phyloP scores from a whole-genome alignment of 2,113 vertebrate species.

The Pteronura brasiliensis region DNA sequence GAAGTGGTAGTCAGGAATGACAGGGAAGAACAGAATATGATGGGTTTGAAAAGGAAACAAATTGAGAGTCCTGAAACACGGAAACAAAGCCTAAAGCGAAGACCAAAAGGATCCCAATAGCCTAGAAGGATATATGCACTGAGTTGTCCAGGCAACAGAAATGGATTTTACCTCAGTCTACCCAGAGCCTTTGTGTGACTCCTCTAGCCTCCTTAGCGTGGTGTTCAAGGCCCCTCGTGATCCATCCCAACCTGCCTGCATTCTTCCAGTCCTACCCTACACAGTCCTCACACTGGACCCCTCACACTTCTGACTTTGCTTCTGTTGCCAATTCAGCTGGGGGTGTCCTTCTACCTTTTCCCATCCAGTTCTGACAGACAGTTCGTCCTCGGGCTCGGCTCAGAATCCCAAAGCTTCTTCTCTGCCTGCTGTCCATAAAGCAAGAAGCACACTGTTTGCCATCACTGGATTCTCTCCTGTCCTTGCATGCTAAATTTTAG shows the following conservation, averaged over 20 bases:
- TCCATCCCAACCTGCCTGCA: background rate
- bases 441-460: background rate
- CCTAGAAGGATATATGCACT: background rate
- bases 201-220: background rate
- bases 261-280: background rate
- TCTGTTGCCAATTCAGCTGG: background rate
- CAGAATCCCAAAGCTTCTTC: background rate
- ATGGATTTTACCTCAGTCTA: background rate
- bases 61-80: background rate
- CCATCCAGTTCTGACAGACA: accelerated
- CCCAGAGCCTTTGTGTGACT: background rate
- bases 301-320: background rate
- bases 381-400: background rate
- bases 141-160: too few species aligned
- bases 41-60: background rate
- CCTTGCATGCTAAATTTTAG: background rate
- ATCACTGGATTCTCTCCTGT: background rate
- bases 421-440: background rate
- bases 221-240: background rate
- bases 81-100: background rate
- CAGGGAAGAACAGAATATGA: background rate
- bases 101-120: background rate
- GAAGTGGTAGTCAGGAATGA: background rate
- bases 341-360: background rate
- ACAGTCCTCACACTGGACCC: accelerated